Conservation (phyloP, 2,888 invertebrate species). For the Heliconius charithonia region DNA sequence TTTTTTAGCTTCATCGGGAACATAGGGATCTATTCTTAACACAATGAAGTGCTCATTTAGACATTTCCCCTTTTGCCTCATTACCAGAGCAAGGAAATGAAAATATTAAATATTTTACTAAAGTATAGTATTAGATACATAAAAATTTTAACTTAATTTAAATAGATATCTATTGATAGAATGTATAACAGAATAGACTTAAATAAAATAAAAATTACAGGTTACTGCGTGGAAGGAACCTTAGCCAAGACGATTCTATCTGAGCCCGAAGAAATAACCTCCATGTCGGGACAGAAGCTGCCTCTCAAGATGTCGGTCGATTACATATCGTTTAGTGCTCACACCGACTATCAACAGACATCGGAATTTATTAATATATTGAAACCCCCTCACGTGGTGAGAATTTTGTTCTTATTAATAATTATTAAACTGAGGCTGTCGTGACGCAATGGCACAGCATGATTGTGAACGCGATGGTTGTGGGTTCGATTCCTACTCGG, state of each 20-base stretch:
- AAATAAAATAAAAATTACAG: constrained; percentile 57
- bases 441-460: neutral
- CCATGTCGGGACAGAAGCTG: constrained; percentile 97
- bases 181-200: too few species aligned
- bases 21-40: too few species aligned
- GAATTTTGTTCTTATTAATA: constrained; percentile 46
- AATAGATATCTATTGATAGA: too few species aligned
- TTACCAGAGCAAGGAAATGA: too few species aligned
- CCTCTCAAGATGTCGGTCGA: constrained; percentile 99
- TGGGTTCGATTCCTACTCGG: neutral
- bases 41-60: too few species aligned
- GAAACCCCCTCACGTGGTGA: constrained; percentile 97
- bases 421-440: too few species aligned
- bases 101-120: too few species aligned
- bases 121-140: too few species aligned
- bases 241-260: constrained; percentile 96
- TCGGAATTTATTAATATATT: constrained; percentile 97
- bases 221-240: constrained; percentile 95
- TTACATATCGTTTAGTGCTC: constrained; percentile 99
- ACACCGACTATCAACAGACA: constrained; percentile 99
- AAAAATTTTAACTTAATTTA: too few species aligned
- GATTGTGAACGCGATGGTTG: neutral
- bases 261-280: constrained; percentile 98
- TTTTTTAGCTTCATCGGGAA: neutral
- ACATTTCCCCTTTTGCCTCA: too few species aligned